phyloP scores from a whole-genome alignment of 2,797 vertebrate genomes.

The Gastrophryne carolinensis region DNA sequence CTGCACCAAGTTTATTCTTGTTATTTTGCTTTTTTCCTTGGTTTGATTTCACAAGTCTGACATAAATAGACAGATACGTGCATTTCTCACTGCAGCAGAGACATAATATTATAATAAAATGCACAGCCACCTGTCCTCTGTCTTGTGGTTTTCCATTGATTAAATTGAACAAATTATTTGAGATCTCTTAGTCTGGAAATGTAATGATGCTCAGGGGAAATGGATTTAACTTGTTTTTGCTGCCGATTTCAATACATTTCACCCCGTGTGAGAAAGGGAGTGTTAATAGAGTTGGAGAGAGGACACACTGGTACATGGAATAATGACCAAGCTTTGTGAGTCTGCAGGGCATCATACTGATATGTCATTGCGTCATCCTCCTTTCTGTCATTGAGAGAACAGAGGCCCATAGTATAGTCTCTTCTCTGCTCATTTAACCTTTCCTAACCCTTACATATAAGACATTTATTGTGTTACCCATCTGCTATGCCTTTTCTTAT shows the following conservation, averaged over 20 bases:
- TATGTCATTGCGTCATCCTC: not conserved
- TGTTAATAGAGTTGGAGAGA: not conserved
- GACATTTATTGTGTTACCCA: not conserved
- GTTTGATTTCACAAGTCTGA: slow-evolving; percentile 36
- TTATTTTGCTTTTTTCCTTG: slow-evolving; percentile 39
- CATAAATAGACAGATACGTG: slow-evolving; percentile 42
- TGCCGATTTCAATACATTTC: slow-evolving; percentile 4
- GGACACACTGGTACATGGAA: not conserved
- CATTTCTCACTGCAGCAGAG: slow-evolving; percentile 17
- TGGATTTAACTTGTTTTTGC: slow-evolving; percentile 20
- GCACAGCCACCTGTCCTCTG: slow-evolving; percentile 22
- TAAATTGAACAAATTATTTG: slow-evolving; percentile 37
- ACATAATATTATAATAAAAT: slow-evolving; percentile 37
- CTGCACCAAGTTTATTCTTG: slow-evolving; percentile 36
- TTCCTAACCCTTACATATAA: not conserved
- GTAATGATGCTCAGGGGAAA: slow-evolving; percentile 31
- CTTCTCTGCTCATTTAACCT: too few relatives aligned
- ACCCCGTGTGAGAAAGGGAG: not conserved
- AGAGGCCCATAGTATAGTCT: not conserved
- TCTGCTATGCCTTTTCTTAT: not conserved
- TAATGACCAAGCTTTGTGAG: not conserved
- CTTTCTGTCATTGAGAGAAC: not conserved
- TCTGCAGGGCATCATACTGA: not conserved
- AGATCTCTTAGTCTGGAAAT: slow-evolving; percentile 34
- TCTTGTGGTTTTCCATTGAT: slow-evolving; percentile 27